Conservation (phyloP, 1,140 invertebrate species). For the Oppia nitens region DNA sequence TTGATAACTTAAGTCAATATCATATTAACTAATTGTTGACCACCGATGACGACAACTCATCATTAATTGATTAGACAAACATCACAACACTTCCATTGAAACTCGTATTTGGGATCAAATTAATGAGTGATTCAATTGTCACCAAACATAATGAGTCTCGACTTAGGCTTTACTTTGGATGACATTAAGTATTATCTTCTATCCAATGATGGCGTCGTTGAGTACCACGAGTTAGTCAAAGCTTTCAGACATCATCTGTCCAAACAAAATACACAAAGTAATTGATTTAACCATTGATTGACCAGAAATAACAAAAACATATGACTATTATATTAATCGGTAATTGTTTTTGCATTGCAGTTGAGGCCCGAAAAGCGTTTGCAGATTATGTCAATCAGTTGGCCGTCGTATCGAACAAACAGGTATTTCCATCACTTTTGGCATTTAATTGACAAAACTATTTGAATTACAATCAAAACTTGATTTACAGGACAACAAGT, state of each 20-base stretch:
- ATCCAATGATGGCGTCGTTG: slow-evolving; percentile 59
- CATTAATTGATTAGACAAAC: no score
- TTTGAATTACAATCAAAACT: neutral
- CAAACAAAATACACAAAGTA: slow-evolving; percentile 53
- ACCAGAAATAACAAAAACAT: neutral
- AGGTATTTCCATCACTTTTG: slow-evolving; percentile 16
- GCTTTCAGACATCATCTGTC: slow-evolving; percentile 69
- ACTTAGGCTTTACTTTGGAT: slow-evolving; percentile 46
- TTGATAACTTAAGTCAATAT: no score
- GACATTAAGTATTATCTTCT: slow-evolving; percentile 66
- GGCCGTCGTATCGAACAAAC: slow-evolving; percentile 50
- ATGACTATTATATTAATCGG: slow-evolving; percentile 7
- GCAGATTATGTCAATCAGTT: slow-evolving; percentile 77
- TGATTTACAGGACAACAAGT: slow-evolving; percentile 48
- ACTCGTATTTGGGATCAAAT: neutral
- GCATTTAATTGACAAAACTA: neutral
- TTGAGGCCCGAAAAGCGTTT: slow-evolving; percentile 52
- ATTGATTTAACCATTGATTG: slow-evolving; percentile 23
- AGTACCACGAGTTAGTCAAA: slow-evolving; percentile 69
- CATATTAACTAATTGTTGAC: no score
- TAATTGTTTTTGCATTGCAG: slow-evolving; percentile 12
- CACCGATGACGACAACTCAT: no score
- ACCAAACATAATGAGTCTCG: neutral
- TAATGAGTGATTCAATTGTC: neutral
- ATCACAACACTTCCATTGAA: no score